Evolutionary conservation across 2,888 invertebrate species (phyloP).

Genomic region (Oscheius sp.): DNA sequence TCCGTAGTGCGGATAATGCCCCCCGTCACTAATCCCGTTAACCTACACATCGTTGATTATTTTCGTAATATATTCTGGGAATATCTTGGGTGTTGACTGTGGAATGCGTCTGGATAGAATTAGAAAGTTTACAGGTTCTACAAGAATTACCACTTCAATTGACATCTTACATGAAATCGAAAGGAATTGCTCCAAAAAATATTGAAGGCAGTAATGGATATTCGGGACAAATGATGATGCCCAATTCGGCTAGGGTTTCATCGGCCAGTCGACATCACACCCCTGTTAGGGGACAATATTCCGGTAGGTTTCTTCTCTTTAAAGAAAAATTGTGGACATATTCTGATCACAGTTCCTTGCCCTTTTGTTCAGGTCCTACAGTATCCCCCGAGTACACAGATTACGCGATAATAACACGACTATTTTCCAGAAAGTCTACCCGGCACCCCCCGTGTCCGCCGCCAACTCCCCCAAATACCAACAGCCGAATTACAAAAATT

Average conservation of each 20-base stretch:
- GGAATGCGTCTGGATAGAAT: not conserved
- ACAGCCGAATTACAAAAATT: constrained; percentile 27
- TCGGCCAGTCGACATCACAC: constrained; percentile 1
- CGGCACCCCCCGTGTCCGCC: constrained; percentile 30
- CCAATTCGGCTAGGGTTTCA: constrained; percentile 13
- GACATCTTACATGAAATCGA: constrained; percentile 52
- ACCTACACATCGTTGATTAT: not conserved
- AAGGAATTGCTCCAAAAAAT: constrained; percentile 43
- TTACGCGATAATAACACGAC: no score
- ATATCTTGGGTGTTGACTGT: no score
- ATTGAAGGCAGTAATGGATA: not conserved
- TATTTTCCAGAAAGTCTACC: constrained; percentile 23
- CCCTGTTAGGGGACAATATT: constrained; percentile 6
- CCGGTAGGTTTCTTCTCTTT: not conserved
- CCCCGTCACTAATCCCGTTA: not conserved
- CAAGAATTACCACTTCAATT: constrained; percentile 66
- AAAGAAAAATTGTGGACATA: not conserved
- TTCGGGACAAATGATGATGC: not conserved
- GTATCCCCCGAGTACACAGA: no score
- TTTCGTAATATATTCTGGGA: not conserved
- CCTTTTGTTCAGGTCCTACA: no score
- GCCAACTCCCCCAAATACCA: constrained; percentile 30
- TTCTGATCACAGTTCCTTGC: no score
- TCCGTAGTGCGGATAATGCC: not conserved
- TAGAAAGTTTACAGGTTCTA: constrained; percentile 36